phyloP scores from a whole-genome alignment of 1,140 invertebrate genomes.

The Rhopalosiphum maidis region DNA sequence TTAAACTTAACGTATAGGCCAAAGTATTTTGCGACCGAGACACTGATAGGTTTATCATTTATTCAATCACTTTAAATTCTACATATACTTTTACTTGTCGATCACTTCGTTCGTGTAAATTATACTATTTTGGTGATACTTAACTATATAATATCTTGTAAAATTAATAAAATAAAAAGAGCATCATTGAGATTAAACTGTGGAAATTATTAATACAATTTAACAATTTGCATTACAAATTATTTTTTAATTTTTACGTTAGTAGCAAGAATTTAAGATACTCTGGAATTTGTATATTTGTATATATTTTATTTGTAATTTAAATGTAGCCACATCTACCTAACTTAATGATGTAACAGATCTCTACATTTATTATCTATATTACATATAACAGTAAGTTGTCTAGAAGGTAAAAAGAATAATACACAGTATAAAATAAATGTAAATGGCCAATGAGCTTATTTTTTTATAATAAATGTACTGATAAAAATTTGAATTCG shows the following conservation, averaged over 20 bases:
- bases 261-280: not conserved
- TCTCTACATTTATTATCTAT: not conserved
- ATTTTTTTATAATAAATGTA: not conserved
- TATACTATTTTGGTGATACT: not conserved
- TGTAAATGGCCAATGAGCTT: too few relatives aligned
- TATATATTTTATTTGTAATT: not conserved
- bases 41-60: not conserved
- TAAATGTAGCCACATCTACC: not conserved
- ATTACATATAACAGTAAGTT: not conserved
- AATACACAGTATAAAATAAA: not conserved
- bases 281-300: not conserved
- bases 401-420: not conserved
- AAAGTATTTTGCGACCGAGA: not conserved
- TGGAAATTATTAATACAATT: not conserved
- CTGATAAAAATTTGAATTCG: not conserved
- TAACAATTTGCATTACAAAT: not conserved
- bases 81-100: not conserved
- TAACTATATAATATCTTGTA: not conserved
- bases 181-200: not conserved
- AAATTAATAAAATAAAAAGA: not conserved
- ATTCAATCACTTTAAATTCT: not conserved
- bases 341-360: not conserved
- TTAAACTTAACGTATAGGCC: not conserved
- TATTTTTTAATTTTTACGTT: not conserved
- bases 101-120: not conserved